These are phyloP conservation scores for Stomorhina lunata DNA, from an alignment of 2,888 invertebrate genomes.

Conservation along the genomic window DNA sequence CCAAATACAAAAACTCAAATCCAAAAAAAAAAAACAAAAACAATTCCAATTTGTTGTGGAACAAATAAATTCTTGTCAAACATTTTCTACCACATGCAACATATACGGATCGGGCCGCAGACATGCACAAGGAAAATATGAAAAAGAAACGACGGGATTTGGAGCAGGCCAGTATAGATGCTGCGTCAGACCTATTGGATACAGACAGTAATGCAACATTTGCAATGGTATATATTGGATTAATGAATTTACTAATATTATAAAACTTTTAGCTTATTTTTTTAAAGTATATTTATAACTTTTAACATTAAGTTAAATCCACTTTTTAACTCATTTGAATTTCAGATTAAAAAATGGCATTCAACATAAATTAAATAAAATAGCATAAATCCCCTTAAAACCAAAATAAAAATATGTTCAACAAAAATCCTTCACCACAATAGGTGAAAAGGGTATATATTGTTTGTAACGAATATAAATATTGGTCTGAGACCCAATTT, in stretches of 20 bases:
- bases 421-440: no score
- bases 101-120: constrained; percentile 84
- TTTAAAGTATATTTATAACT: not conserved
- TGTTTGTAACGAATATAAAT: no score
- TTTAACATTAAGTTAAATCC: no score
- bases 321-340: no score
- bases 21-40: no score
- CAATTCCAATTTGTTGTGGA: constrained; percentile 73
- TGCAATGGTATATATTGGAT: constrained; percentile 87
- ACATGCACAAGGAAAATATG: constrained; percentile 91
- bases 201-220: constrained; percentile 94
- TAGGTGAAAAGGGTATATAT: no score
- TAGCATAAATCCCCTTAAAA: no score
- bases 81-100: constrained; percentile 83
- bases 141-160: constrained; percentile 93
- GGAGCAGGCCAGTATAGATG: constrained; percentile 92
- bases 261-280: not conserved
- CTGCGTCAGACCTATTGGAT: constrained; percentile 91
- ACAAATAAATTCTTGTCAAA: constrained; percentile 80
- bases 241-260: constrained; percentile 56
- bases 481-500: no score
- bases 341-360: no score
- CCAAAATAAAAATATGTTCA: no score
- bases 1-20: no score
- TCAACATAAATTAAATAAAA: no score